Conservation (phyloP, 2,797 vertebrate genomes). For the Eleutherodactylus coqui region DNA sequence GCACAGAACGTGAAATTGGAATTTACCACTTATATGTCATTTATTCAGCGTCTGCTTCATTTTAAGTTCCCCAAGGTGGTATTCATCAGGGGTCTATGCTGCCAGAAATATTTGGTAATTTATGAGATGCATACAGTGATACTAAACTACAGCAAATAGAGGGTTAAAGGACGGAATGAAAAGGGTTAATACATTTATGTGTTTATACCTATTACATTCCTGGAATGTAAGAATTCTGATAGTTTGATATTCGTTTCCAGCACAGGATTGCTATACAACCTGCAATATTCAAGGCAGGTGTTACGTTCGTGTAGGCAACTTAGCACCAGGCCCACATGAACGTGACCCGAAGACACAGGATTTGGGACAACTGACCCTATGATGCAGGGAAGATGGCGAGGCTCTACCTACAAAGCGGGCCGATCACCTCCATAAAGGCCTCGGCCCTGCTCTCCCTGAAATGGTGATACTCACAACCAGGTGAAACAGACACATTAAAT, state of each 20-base stretch:
- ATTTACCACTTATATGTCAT: slow-evolving; percentile 59
- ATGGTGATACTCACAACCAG: too few relatives aligned
- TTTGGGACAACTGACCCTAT: too few relatives aligned
- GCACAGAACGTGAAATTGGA: slow-evolving; percentile 63
- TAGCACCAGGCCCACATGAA: too few relatives aligned
- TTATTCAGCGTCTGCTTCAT: slow-evolving; percentile 49
- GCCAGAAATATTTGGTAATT: slow-evolving; percentile 38
- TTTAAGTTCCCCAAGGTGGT: slow-evolving; percentile 47
- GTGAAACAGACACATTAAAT: too few relatives aligned
- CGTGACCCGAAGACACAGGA: too few relatives aligned
- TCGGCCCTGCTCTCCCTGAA: too few relatives aligned
- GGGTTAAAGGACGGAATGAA: not conserved
- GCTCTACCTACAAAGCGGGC: too few relatives aligned
- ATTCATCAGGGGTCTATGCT: slow-evolving; percentile 53
- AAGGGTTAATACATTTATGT: not conserved
- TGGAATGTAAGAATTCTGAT: too few relatives aligned
- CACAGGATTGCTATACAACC: not conserved
- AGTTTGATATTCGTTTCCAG: not conserved
- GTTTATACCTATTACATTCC: not conserved
- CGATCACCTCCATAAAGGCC: too few relatives aligned
- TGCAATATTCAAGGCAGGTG: not conserved
- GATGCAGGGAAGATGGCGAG: too few relatives aligned
- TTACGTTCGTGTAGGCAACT: too few relatives aligned
- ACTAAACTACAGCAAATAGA: not conserved
- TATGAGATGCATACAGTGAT: slow-evolving; percentile 38